Evolutionary conservation across 2,113 vertebrate genomes (phyloP).

Genomic region (Globicephala melas): DNA sequence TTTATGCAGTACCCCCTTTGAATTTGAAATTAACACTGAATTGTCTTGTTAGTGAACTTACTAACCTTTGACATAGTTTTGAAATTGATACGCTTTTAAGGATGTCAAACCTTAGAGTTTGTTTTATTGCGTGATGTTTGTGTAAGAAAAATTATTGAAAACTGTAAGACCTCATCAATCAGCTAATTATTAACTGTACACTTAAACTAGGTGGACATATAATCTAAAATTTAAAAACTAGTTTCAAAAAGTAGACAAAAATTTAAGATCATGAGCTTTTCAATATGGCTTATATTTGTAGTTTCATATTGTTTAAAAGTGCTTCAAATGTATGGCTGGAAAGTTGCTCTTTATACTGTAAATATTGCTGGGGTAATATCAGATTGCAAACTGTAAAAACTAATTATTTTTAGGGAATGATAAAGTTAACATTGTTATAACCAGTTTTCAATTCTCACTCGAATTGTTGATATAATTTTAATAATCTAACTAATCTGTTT

Average conservation of each 20-base stretch:
- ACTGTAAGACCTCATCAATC: slow-evolving; percentile 84
- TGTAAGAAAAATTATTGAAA: slow-evolving; percentile 83
- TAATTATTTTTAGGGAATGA: slow-evolving; percentile 81
- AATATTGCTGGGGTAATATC: slow-evolving; percentile 64
- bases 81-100: neutral
- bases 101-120: slow-evolving; percentile 75
- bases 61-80: neutral
- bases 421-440: slow-evolving; percentile 83
- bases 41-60: neutral
- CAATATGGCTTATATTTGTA: slow-evolving; percentile 83
- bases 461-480: slow-evolving; percentile 80
- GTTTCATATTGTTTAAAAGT: slow-evolving; percentile 88
- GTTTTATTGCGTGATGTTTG: slow-evolving; percentile 83
- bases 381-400: slow-evolving; percentile 81
- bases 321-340: slow-evolving; percentile 84
- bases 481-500: slow-evolving; percentile 82
- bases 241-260: slow-evolving; percentile 82
- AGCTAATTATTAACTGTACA: slow-evolving; percentile 81
- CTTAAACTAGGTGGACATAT: slow-evolving; percentile 81
- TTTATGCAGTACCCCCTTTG: neutral
- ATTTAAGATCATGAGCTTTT: slow-evolving; percentile 83
- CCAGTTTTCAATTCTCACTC: slow-evolving; percentile 78
- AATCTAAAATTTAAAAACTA: slow-evolving; percentile 88
- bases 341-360: slow-evolving; percentile 75
- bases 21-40: neutral